Evolutionary conservation across 2,888 invertebrate genomes (phyloP).

Genomic region (Amphipoea lucens): DNA sequence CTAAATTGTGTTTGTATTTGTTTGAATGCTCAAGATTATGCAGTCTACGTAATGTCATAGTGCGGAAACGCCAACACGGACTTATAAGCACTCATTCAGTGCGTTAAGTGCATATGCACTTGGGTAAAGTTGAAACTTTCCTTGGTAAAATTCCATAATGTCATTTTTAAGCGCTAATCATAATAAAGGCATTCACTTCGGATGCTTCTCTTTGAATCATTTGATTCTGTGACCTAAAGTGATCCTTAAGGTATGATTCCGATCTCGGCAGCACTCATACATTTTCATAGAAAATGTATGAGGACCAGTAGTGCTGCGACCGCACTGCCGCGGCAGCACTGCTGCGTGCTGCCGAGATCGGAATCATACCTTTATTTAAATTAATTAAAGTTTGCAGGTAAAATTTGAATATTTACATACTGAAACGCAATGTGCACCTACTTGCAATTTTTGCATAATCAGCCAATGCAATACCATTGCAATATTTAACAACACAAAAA

Average conservation of each 20-base stretch:
- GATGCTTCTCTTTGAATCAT: not conserved
- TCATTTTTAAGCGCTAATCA: not conserved
- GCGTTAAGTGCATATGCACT: conserved; percentile 38
- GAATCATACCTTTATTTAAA: no score
- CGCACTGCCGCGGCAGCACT: no score
- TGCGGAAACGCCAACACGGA: conserved; percentile 37
- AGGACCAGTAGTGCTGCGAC: no score
- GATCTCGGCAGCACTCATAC: no score
- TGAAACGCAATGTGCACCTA: not conserved
- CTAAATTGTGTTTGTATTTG: conserved; percentile 21
- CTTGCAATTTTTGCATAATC: no score
- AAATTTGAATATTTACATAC: not conserved
- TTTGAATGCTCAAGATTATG: conserved; percentile 28
- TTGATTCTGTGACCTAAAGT: not conserved
- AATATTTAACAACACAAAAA: not conserved
- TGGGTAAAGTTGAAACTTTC: conserved; percentile 23
- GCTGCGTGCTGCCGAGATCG: no score
- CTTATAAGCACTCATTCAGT: conserved; percentile 34
- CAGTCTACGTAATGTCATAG: conserved; percentile 39
- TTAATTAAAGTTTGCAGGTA: not conserved
- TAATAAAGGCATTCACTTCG: not conserved
- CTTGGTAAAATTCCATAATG: conserved; percentile 35
- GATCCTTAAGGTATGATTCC: no score
- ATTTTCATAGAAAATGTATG: no score
- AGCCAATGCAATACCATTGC: no score